Evolutionary conservation across 2,113 vertebrate genomes (phyloP).

Genomic region (Muscicapa adusta): DNA sequence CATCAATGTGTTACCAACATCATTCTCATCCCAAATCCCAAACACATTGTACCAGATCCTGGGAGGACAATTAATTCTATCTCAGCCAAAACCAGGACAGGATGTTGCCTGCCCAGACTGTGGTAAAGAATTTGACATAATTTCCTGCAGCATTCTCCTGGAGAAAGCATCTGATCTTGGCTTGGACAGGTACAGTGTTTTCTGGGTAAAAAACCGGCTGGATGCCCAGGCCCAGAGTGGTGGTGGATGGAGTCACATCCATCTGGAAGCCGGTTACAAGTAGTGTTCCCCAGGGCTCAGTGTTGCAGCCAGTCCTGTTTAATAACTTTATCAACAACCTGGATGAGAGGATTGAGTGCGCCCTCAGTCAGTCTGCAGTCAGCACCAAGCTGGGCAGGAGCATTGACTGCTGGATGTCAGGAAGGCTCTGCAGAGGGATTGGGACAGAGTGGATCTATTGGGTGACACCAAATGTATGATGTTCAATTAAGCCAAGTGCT

Average conservation of each 20-base stretch:
- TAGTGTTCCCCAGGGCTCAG: neutral
- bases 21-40: neutral
- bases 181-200: neutral
- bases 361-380: neutral
- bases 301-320: neutral
- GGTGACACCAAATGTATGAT: neutral
- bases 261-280: neutral
- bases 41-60: neutral
- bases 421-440: neutral
- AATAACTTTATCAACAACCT: neutral
- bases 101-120: neutral
- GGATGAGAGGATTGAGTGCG: accelerated
- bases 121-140: neutral
- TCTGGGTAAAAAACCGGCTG: neutral
- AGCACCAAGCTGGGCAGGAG: neutral
- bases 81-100: neutral
- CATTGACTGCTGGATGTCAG: neutral
- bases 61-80: neutral
- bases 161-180: neutral
- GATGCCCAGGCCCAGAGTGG: neutral
- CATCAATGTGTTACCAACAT: neutral
- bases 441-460: neutral
- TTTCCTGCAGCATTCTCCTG: neutral
- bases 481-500: neutral
- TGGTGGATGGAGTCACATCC: neutral